Evolutionary conservation across 1,140 invertebrate species (phyloP).

Genomic region (Asbolus verrucosus): DNA sequence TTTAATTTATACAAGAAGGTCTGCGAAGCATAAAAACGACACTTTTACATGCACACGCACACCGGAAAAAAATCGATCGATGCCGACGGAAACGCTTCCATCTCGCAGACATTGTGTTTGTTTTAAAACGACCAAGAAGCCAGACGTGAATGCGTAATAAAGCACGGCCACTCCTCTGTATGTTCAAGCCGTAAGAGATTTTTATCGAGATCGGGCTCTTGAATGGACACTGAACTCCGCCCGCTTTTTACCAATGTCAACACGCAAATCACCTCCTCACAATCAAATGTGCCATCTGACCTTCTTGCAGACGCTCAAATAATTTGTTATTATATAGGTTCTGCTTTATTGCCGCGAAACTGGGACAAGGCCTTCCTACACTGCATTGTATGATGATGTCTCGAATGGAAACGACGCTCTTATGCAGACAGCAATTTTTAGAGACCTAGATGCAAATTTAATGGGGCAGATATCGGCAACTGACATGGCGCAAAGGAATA

Average conservation of each 20-base stretch:
- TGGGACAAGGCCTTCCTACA: constrained; percentile 1
- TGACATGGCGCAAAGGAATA: too few species aligned
- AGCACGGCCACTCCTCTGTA: constrained; percentile 24
- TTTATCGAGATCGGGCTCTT: constrained; percentile 21
- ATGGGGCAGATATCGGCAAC: too few species aligned
- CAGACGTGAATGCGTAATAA: constrained; percentile 29
- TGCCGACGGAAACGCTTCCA: too few species aligned
- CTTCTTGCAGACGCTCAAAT: neutral
- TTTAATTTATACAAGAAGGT: constrained; percentile 17
- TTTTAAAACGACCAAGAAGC: too few species aligned
- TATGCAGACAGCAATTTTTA: too few species aligned
- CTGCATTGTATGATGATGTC: too few species aligned
- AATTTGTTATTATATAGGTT: constrained; percentile 5
- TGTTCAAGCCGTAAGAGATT: constrained; percentile 14
- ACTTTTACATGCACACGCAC: too few species aligned
- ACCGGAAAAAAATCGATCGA: too few species aligned
- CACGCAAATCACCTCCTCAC: constrained; percentile 32
- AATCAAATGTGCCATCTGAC: constrained; percentile 11
- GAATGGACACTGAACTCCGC: constrained; percentile 28
- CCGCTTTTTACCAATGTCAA: constrained; percentile 35
- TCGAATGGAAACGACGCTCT: too few species aligned
- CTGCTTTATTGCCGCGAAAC: neutral
- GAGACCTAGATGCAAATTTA: too few species aligned
- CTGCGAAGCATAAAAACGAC: too few species aligned
- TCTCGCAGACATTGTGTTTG: too few species aligned